Percentiles rank a stretch among this genome's conserved stretches.
These are phyloP conservation scores for Ianthella basta DNA, from an alignment of 37 sponge, comb jelly and placozoan genomes.

Conservation along the genomic window DNA sequence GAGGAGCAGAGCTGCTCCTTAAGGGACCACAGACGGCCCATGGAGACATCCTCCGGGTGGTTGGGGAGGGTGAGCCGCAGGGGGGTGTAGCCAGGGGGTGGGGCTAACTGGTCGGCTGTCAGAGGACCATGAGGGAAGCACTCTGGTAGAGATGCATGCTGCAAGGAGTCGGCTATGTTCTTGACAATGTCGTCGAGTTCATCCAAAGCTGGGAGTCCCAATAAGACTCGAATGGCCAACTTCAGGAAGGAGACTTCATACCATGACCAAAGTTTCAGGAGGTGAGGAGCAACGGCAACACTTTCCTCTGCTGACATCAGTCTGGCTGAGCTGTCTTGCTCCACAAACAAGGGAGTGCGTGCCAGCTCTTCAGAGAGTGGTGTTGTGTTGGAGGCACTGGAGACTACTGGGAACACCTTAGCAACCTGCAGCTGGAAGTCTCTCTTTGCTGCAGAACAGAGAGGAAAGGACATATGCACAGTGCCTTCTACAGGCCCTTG, in stretches of 20 bases:
- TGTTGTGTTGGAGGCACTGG: neutral
- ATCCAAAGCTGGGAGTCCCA: too few species aligned
- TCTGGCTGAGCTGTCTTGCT: neutral
- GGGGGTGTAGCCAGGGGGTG: slow-evolving; percentile 13
- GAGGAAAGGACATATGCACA: too few species aligned
- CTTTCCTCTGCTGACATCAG: slow-evolving; percentile 1
- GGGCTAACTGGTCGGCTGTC: neutral
- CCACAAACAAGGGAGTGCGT: too few species aligned
- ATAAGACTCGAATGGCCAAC: neutral
- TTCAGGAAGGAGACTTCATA: slow-evolving; percentile 5
- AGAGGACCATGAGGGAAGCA: neutral
- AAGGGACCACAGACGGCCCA: neutral
- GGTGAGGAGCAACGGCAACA: neutral
- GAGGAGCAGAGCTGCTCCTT: slow-evolving; percentile 5
- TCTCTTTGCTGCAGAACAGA: neutral
- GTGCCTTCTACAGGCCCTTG: too few species aligned
- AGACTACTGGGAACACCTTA: neutral
- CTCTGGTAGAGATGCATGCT: neutral
- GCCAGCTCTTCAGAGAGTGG: too few species aligned
- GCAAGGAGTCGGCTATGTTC: neutral
- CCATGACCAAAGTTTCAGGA: slow-evolving; percentile 4
- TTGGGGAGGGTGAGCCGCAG: neutral
- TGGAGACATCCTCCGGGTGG: neutral
- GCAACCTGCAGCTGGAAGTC: slow-evolving; percentile 17
- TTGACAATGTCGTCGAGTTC: neutral